Evolutionary conservation across 1,140 invertebrate genomes (phyloP).

Genomic region (Magallana angulata): DNA sequence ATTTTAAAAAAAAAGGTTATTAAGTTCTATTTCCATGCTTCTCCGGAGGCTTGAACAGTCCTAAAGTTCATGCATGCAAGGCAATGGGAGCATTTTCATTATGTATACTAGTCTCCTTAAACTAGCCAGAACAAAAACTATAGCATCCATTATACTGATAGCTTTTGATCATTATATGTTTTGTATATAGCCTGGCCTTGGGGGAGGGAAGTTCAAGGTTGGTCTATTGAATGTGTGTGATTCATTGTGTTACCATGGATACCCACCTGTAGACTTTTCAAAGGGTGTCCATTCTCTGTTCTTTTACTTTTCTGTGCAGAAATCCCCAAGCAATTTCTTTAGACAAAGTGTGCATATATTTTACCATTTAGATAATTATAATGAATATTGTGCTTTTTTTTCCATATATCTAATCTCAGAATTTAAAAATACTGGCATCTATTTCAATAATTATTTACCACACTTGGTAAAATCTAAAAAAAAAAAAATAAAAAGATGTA

Average conservation of each 20-base stretch:
- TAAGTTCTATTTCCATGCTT: no score
- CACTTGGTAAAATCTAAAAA: no score
- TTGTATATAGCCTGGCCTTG: slow-evolving; percentile 22
- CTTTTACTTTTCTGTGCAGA: background rate
- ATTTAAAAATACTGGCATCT: no score
- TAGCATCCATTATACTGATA: background rate
- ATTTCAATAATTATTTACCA: no score
- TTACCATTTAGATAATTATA: no score
- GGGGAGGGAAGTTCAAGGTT: slow-evolving; percentile 32
- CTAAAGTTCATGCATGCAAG: background rate
- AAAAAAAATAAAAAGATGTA: no score
- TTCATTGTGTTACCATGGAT: slow-evolving; percentile 15
- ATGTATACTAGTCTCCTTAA: no score
- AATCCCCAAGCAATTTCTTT: background rate
- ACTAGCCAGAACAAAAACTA: background rate
- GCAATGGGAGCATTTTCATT: background rate
- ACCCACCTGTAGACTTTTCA: background rate
- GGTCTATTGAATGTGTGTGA: background rate
- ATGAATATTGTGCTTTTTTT: no score
- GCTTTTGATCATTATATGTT: slow-evolving; percentile 28
- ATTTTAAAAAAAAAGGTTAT: no score
- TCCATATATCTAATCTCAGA: no score
- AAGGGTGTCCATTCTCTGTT: background rate
- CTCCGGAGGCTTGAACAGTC: no score
- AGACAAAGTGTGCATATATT: no score